phyloP scores from a whole-genome alignment of 2,888 invertebrate species.

The Rapana venosa region DNA sequence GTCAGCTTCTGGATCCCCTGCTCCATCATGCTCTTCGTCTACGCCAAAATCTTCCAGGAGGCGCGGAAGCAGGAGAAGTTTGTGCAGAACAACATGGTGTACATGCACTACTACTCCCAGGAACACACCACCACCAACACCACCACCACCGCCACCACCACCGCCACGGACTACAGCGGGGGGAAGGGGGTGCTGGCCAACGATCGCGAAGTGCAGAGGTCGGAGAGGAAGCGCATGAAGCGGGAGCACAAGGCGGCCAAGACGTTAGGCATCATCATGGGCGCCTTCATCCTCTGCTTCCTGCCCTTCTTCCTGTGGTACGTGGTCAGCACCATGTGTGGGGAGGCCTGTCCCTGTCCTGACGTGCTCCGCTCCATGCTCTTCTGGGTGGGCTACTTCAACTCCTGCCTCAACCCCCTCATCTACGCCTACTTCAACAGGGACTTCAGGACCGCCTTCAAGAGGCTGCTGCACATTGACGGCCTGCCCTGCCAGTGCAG shows the following conservation, averaged over 20 bases:
- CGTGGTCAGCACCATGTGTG: conserved; percentile 90
- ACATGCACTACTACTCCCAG: conserved; percentile 55
- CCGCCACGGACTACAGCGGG: conserved; percentile 50
- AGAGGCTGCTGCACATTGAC: conserved; percentile 77
- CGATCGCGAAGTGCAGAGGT: conserved; percentile 54
- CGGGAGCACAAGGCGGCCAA: conserved; percentile 86
- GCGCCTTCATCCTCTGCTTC: conserved; percentile 98
- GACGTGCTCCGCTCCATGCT: conserved; percentile 91
- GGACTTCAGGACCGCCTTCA: conserved; percentile 98
- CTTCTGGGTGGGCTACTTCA: conserved; percentile 99
- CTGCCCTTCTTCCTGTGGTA: conserved; percentile 98
- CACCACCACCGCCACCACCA: neutral
- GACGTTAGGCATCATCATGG: conserved; percentile 98
- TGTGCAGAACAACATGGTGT: conserved; percentile 53
- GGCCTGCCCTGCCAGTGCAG: conserved; percentile 47
- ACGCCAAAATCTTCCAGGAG: conserved; percentile 75
- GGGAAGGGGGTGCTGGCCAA: conserved; percentile 33
- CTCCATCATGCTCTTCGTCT: conserved; percentile 77
- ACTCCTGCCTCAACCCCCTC: conserved; percentile 96
- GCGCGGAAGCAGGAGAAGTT: conserved; percentile 75
- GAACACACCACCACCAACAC: neutral
- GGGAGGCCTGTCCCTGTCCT: conserved; percentile 87
- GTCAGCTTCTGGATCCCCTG: conserved; percentile 78
- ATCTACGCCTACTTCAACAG: conserved; percentile 97
- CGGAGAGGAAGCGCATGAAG: conserved; percentile 72